Conservation (phyloP, 2,888 invertebrate genomes). For the Agrotis puta region DNA sequence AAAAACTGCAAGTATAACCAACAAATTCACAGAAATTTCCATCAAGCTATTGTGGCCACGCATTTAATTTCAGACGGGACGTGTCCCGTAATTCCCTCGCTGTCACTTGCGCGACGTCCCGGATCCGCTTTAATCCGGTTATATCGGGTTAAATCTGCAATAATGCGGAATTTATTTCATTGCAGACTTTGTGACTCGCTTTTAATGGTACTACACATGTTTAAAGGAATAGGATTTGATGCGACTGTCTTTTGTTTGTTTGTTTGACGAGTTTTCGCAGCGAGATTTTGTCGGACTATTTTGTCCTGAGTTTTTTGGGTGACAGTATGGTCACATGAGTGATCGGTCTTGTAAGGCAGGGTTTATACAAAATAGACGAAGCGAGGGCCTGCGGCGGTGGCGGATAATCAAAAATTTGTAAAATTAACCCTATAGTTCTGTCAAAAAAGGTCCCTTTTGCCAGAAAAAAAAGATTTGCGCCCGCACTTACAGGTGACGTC, state of each 20-base stretch:
- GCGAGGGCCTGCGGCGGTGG: too few relatives aligned
- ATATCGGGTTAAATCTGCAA: conserved; percentile 74
- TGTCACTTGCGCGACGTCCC: conserved; percentile 70
- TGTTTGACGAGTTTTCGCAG: not conserved
- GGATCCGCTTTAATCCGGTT: conserved; percentile 72
- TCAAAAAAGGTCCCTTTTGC: too few relatives aligned
- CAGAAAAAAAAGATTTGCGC: too few relatives aligned
- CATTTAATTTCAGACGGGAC: conserved; percentile 68
- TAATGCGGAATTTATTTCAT: conserved; percentile 72
- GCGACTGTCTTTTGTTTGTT: conserved; percentile 24
- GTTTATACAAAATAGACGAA: too few relatives aligned
- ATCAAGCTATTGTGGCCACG: conserved; percentile 64
- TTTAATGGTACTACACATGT: conserved; percentile 54
- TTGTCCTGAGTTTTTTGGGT: conserved; percentile 5
- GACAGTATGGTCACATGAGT: not conserved
- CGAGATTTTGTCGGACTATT: not conserved
- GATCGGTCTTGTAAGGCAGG: not conserved
- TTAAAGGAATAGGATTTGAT: conserved; percentile 38
- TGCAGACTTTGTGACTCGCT: conserved; percentile 62
- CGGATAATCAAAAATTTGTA: too few relatives aligned
- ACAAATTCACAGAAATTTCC: conserved; percentile 49
- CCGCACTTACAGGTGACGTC: too few relatives aligned
- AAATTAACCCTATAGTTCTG: too few relatives aligned
- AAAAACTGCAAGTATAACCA: conserved; percentile 27
- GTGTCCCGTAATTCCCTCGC: conserved; percentile 66